A percentile compares a stretch with the other conserved stretches of the same genome.
These are phyloP conservation scores for Microctenopoma stevenorrisi DNA, from an alignment of 2,797 vertebrate species.

Conservation along the genomic window DNA sequence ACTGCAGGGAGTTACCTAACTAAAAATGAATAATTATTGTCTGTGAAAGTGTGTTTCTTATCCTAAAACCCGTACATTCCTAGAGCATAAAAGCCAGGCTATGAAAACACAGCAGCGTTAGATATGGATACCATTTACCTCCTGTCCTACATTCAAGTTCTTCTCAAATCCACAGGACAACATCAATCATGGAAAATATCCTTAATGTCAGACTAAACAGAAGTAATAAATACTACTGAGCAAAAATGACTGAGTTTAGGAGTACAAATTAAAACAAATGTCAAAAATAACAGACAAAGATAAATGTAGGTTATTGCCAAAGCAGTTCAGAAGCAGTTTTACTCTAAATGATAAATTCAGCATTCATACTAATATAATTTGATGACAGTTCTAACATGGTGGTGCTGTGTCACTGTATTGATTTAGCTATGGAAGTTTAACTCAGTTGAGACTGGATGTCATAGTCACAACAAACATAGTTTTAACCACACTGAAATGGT, in stretches of 20 bases:
- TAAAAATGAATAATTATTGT: slow-evolving; percentile 54
- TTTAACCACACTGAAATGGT: neutral
- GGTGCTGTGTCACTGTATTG: neutral
- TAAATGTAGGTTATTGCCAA: too few relatives aligned
- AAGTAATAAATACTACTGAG: slow-evolving; percentile 56
- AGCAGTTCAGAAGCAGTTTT: too few relatives aligned
- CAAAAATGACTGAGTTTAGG: slow-evolving; percentile 1
- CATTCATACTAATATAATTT: too few relatives aligned
- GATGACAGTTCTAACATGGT: neutral
- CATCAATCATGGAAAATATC: slow-evolving; percentile 50
- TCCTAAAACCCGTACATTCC: neutral
- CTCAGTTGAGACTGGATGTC: too few relatives aligned
- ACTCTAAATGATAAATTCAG: too few relatives aligned
- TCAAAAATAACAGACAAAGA: too few relatives aligned
- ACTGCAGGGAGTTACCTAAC: slow-evolving; percentile 47
- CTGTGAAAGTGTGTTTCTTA: slow-evolving; percentile 35
- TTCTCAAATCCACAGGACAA: slow-evolving; percentile 60
- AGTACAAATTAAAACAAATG: too few relatives aligned
- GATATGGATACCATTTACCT: slow-evolving; percentile 59
- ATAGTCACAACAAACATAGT: too few relatives aligned
- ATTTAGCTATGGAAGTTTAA: neutral
- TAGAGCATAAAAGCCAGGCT: slow-evolving; percentile 25
- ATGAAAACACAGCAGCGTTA: slow-evolving; percentile 25
- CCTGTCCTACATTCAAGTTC: slow-evolving; percentile 61
- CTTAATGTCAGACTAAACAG: slow-evolving; percentile 59